Conservation (phyloP, 2,797 vertebrate species). For the Arnoldichthys spilopterus region DNA sequence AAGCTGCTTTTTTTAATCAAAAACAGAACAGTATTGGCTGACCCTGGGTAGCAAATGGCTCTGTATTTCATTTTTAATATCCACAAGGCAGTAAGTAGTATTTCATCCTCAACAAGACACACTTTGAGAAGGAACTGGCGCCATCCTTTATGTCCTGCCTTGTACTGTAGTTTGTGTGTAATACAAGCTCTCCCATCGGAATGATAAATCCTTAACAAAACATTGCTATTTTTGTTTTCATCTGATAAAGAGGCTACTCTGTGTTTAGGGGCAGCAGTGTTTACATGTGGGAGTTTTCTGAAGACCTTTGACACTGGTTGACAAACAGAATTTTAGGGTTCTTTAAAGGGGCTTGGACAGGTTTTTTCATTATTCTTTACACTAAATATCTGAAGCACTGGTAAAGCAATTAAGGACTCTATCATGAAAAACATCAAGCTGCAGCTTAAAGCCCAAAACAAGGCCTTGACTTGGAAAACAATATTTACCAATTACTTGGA, state of each 20-base stretch:
- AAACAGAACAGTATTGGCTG: slow-evolving; percentile 63
- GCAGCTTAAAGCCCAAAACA: background rate
- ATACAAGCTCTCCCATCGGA: slow-evolving; percentile 43
- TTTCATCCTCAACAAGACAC: slow-evolving; percentile 58
- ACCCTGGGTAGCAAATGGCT: slow-evolving; percentile 59
- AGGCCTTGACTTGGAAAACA: background rate
- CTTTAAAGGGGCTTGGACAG: background rate
- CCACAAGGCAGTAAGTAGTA: slow-evolving; percentile 62
- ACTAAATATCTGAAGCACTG: background rate
- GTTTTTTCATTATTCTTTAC: background rate
- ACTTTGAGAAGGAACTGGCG: slow-evolving; percentile 48
- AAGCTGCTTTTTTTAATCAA: slow-evolving; percentile 65
- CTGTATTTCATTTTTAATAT: slow-evolving; percentile 70
- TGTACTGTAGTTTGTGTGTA: slow-evolving; percentile 38
- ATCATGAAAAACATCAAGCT: background rate
- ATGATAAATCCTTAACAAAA: slow-evolving; percentile 36
- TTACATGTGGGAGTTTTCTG: slow-evolving; percentile 22
- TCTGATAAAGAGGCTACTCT: slow-evolving; percentile 25
- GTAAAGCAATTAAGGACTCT: background rate
- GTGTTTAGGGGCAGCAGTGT: slow-evolving; percentile 6
- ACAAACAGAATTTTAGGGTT: background rate
- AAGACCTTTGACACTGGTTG: background rate
- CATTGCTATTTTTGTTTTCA: slow-evolving; percentile 19
- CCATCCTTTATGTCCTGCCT: slow-evolving; percentile 50
- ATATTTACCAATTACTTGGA: background rate